Evolutionary conservation across 2,113 vertebrate genomes (phyloP), one percentile per base, ranked within the genome.

Genomic region (Manacus vitellinus): DNA sequence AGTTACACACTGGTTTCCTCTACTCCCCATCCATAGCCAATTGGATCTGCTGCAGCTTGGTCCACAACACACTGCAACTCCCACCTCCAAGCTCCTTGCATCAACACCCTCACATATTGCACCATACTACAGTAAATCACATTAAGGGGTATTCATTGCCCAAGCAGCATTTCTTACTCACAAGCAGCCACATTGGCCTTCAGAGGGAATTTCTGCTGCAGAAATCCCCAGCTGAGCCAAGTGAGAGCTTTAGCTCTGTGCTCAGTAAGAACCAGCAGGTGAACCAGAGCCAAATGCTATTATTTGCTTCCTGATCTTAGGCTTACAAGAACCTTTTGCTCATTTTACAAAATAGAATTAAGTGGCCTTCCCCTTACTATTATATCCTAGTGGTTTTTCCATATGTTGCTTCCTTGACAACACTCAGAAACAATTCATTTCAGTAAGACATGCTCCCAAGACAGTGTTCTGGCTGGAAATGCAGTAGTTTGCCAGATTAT

Each of bases 301-400:
- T 73, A 85, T 30, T 90, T 85, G 51, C 49, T 93, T 88, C 82
- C 90, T 49, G 49, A 85, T 56, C 46, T 76, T 23, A 39, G 56
- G 37, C 70, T 75, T 80, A 83, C 30, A 54, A 68, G 25, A 88
- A 31, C 24, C 23, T 94, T 93, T 79, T 61, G 35, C 74, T 85
- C 43, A 41, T 76, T 88, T 90, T n/a, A 52, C 47, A 83, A 56
- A 65, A 76, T 0, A 65, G 30, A 82, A 65, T 39, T 44, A 33
- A 56, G 75, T 83, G 67, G 70, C 72, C 37, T 58, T 68, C 52
- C 19, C 56, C 75, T 79, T 68, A 55, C 41, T 65, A 21, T 44
- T 85, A 41, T 6, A 44, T 25, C 22, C 41, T 31, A 70, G 71
- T 62, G 24, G 17, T 52, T 92, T 88, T 74, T 83, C 82, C 71